phyloP scores from a whole-genome alignment of 2,888 invertebrate species.

The Cylloceria caligata region DNA sequence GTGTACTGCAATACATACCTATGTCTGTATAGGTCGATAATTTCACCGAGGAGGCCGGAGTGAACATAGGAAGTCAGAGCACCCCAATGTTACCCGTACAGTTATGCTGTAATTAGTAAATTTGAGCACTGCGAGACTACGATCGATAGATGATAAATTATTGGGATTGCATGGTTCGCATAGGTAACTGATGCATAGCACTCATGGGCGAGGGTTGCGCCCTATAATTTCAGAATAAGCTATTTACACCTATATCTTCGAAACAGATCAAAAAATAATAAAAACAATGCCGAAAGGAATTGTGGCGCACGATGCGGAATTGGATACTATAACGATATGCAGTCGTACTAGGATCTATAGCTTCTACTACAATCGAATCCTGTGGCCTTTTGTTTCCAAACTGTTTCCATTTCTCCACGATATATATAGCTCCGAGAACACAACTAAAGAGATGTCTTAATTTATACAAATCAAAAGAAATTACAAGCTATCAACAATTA shows the following conservation, averaged over 20 bases:
- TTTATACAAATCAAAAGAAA: too few relatives aligned
- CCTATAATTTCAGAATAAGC: constrained; percentile 10
- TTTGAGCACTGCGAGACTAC: constrained; percentile 79
- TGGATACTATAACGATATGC: not conserved
- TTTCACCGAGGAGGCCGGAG: constrained; percentile 32
- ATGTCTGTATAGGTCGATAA: constrained; percentile 40
- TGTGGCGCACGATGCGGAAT: not conserved
- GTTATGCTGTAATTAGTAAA: constrained; percentile 83
- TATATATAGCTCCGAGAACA: too few relatives aligned
- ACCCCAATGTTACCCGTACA: constrained; percentile 81
- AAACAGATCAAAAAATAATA: not conserved
- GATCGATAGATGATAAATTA: constrained; percentile 76
- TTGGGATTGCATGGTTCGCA: constrained; percentile 77
- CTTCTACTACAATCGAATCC: not conserved
- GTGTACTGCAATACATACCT: not conserved
- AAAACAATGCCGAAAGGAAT: not conserved
- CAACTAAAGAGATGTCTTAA: too few relatives aligned
- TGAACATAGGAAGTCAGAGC: constrained; percentile 34
- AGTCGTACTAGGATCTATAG: not conserved
- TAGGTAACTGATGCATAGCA: constrained; percentile 76
- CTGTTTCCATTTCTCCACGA: not conserved
- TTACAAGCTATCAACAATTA: too few relatives aligned
- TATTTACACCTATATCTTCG: not conserved
- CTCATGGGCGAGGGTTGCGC: constrained; percentile 67
- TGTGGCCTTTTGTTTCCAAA: not conserved